A percentile compares a stretch with the other conserved stretches of the same genome.
Evolutionary conservation across 2,113 vertebrate species (phyloP).

Genomic region (Corythornis vintsioides): DNA sequence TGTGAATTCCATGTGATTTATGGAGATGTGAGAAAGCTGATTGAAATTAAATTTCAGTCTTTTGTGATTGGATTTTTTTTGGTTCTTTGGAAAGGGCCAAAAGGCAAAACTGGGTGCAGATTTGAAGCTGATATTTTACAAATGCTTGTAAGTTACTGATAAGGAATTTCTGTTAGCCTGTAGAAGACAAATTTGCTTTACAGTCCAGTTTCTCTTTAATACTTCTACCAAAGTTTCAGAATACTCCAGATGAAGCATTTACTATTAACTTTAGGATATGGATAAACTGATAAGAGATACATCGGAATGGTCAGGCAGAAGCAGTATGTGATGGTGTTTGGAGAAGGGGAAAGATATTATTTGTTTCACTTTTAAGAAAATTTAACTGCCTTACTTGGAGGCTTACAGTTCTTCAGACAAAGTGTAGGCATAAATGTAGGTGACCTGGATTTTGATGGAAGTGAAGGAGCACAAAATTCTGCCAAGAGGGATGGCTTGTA

Average conservation of each 20-base stretch:
- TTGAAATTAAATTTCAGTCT: neutral
- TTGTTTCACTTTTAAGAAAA: neutral
- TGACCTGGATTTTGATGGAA: neutral
- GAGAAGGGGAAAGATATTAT: neutral
- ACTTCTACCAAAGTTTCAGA: neutral
- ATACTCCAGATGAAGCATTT: neutral
- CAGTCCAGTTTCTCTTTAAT: neutral
- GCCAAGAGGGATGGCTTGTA: neutral
- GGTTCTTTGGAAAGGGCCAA: neutral
- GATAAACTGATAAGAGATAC: rapidly evolving
- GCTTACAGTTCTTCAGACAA: neutral
- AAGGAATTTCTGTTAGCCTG: neutral
- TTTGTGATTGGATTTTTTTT: neutral
- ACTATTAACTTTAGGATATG: neutral
- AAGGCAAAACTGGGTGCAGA: neutral
- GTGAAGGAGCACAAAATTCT: neutral
- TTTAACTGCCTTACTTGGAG: neutral
- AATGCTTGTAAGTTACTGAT: neutral
- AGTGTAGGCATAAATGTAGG: neutral
- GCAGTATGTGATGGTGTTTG: neutral
- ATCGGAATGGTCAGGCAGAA: neutral
- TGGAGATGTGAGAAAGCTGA: neutral
- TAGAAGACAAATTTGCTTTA: neutral
- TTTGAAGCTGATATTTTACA: neutral
- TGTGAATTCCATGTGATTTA: neutral